Evolutionary conservation across 2,113 vertebrate genomes (phyloP).

Genomic region (Alexandromys fortis): DNA sequence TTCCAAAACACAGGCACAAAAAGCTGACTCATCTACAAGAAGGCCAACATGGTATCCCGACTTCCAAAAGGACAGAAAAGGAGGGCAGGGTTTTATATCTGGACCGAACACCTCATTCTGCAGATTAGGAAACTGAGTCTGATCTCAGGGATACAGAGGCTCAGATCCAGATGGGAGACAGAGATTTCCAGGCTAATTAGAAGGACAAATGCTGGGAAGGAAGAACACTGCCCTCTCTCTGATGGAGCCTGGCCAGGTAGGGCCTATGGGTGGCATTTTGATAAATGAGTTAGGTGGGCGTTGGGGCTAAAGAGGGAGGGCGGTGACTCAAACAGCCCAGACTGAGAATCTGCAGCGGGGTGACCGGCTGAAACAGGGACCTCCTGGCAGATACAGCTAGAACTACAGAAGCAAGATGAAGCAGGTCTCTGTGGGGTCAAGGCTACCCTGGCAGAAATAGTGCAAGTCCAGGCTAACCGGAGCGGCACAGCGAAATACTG

Average conservation of each 20-base stretch:
- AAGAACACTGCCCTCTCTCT: too few species aligned
- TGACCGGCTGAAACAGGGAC: too few species aligned
- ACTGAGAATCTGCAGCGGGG: not conserved
- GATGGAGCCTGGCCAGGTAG: not conserved
- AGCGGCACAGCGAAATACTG: not conserved
- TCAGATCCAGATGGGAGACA: not conserved
- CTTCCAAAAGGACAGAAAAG: not conserved
- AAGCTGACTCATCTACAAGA: not conserved
- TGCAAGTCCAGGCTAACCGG: not conserved
- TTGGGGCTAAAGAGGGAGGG: not conserved
- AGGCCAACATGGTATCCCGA: not conserved
- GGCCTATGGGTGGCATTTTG: not conserved
- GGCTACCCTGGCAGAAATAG: not conserved
- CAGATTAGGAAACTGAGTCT: constrained; percentile 31
- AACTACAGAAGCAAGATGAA: not conserved
- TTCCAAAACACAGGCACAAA: not conserved
- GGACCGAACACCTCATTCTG: not conserved
- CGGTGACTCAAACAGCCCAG: not conserved
- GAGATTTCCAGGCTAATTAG: not conserved
- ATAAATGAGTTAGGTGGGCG: not conserved
- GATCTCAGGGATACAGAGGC: not conserved
- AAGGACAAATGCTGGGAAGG: not conserved
- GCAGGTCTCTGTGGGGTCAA: not conserved
- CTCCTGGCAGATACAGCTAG: not conserved
- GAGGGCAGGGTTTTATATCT: not conserved